Evolutionary conservation across 2,888 invertebrate genomes (phyloP).

Genomic region (Synergus laeviventris): DNA sequence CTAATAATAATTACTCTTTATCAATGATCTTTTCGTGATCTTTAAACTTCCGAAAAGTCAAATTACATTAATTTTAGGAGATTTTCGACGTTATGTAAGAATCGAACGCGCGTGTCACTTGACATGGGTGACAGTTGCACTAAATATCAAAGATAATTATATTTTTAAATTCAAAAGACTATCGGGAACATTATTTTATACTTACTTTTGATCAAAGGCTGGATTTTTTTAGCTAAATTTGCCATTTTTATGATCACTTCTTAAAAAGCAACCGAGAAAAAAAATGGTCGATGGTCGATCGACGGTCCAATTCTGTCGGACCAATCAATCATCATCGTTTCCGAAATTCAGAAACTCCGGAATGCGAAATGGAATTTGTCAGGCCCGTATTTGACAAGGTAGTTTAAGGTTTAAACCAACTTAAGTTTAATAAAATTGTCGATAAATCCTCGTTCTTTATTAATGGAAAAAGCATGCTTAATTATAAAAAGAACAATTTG

Average conservation of each 20-base stretch:
- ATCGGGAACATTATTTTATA: constrained; percentile 12
- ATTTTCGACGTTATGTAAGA: constrained; percentile 15
- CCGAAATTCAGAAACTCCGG: background rate
- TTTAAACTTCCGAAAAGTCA: background rate
- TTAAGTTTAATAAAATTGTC: background rate
- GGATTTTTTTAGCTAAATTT: constrained; percentile 50
- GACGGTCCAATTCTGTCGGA: constrained; percentile 8
- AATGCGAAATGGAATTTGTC: background rate
- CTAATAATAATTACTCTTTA: background rate
- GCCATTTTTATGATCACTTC: constrained; percentile 55
- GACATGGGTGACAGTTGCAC: constrained; percentile 6
- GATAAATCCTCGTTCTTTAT: background rate
- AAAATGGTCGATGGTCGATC: background rate
- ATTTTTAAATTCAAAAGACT: background rate
- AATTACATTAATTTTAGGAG: background rate
- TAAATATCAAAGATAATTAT: background rate
- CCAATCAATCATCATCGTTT: background rate
- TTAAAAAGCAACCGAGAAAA: background rate
- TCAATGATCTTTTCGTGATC: background rate
- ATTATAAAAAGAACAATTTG: background rate
- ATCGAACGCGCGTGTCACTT: background rate
- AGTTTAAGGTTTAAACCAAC: background rate
- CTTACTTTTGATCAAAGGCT: constrained; percentile 57
- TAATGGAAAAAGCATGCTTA: background rate
- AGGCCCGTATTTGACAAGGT: background rate